Evolutionary conservation across 64 coral and sea anemone species (phyloP).

Genomic region (Pocillopora verrucosa): DNA sequence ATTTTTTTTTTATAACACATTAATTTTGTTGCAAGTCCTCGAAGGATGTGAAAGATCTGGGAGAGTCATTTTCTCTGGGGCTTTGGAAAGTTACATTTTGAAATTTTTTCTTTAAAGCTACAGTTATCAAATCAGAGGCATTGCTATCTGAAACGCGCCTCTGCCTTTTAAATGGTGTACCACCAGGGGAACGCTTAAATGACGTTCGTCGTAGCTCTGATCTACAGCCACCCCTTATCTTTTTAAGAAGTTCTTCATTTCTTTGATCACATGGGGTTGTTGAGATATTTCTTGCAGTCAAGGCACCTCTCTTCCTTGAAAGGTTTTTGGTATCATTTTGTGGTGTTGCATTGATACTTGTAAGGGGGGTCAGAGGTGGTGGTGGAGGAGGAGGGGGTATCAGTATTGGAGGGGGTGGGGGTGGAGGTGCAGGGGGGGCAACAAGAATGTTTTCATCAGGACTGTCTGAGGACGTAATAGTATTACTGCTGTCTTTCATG

Average conservation of each 20-base stretch:
- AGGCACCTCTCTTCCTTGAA: neutral
- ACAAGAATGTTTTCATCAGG: neutral
- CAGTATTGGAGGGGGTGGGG: slow-evolving; percentile 28
- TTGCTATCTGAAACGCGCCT: slow-evolving; percentile 71
- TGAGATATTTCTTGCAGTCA: neutral
- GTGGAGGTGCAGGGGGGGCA: neutral
- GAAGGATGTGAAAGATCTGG: slow-evolving; percentile 44
- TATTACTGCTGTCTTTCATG: neutral
- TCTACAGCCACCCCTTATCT: slow-evolving; percentile 58
- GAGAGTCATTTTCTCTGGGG: slow-evolving; percentile 76
- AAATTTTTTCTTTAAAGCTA: slow-evolving; percentile 86
- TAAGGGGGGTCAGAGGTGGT: slow-evolving; percentile 15
- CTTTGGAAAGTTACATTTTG: slow-evolving; percentile 66
- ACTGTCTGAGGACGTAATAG: too few relatives aligned
- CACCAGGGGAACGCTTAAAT: slow-evolving; percentile 59
- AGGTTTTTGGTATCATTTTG: neutral
- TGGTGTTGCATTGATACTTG: neutral
- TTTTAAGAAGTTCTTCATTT: slow-evolving; percentile 68
- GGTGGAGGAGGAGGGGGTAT: slow-evolving; percentile 69
- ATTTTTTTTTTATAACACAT: neutral
- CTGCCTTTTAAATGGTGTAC: slow-evolving; percentile 76
- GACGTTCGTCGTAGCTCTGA: slow-evolving; percentile 61
- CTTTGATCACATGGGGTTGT: slow-evolving; percentile 28
- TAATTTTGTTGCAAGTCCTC: neutral
- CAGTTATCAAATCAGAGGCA: slow-evolving; percentile 73